These are phyloP conservation scores for Temnothorax curvispinosus DNA, from an alignment of 1,140 invertebrate genomes.

Conservation along the genomic window DNA sequence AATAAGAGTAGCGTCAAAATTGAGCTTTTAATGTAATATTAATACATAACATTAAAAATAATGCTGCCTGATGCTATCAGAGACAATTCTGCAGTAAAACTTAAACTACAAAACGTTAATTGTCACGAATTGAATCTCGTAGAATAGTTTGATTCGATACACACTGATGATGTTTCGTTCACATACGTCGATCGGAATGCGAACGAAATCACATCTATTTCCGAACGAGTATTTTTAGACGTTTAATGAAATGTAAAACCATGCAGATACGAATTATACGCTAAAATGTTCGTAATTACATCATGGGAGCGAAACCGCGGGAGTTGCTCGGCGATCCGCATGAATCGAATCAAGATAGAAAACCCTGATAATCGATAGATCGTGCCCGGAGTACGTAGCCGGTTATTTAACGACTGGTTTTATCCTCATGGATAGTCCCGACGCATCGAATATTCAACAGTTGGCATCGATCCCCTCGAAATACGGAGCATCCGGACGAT, in stretches of 20 bases:
- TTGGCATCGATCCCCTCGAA: conserved; percentile 47
- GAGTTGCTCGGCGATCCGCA: background rate
- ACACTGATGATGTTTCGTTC: background rate
- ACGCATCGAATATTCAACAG: conserved; percentile 60
- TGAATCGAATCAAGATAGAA: conserved; percentile 35
- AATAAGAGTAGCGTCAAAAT: background rate
- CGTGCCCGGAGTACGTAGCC: conserved; percentile 20
- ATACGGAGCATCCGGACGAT: conserved; percentile 17
- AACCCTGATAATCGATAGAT: conserved; percentile 49
- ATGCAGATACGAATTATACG: conserved; percentile 48
- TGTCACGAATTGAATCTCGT: background rate
- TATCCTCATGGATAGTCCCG: conserved; percentile 21
- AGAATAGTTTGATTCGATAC: background rate
- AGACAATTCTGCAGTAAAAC: background rate
- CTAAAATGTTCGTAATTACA: conserved; percentile 45
- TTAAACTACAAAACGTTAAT: background rate
- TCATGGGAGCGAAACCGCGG: conserved; percentile 1
- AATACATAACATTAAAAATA: background rate
- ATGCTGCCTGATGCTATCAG: background rate
- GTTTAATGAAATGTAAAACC: conserved; percentile 46
- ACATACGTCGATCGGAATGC: background rate
- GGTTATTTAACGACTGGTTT: conserved; percentile 39
- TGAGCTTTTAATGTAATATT: background rate
- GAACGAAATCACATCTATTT: background rate
- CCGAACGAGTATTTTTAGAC: conserved; percentile 20